Evolutionary conservation across 2,888 invertebrate species (phyloP).

Genomic region (Drosophila borborema): DNA sequence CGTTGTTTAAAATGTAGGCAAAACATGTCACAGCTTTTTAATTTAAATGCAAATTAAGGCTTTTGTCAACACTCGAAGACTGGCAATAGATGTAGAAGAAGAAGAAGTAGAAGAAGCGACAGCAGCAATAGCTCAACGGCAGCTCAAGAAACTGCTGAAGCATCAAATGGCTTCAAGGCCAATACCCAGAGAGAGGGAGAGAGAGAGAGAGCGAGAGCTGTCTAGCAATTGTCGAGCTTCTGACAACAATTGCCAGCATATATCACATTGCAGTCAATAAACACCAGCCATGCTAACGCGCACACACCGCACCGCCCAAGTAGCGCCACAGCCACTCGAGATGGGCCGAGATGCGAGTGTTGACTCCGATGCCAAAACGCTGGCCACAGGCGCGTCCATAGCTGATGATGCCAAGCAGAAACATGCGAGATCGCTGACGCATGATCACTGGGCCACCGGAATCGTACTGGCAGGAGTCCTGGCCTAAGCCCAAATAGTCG

Average conservation of each 20-base stretch:
- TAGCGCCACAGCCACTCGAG: conserved; percentile 86
- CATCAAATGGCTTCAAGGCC: conserved; percentile 26
- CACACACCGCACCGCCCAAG: conserved; percentile 72
- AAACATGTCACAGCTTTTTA: conserved; percentile 82
- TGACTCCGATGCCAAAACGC: conserved; percentile 85
- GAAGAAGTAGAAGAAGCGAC: conserved; percentile 15
- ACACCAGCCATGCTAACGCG: conserved; percentile 29
- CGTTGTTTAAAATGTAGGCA: conserved; percentile 78
- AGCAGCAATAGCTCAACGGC: conserved; percentile 8
- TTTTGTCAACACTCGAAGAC: conserved; percentile 79
- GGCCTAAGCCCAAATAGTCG: conserved; percentile 70
- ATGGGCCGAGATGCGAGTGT: conserved; percentile 86
- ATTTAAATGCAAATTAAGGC: conserved; percentile 84
- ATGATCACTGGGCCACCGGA: conserved; percentile 86
- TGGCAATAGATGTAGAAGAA: conserved; percentile 33
- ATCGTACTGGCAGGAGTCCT: conserved; percentile 86
- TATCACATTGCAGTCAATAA: conserved; percentile 28
- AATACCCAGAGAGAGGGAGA: conserved; percentile 1
- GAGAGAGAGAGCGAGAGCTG: conserved; percentile 6
- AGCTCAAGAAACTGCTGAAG: conserved; percentile 30
- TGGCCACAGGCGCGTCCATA: conserved; percentile 86
- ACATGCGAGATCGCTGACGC: conserved; percentile 84
- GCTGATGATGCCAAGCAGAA: conserved; percentile 86
- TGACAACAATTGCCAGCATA: conserved; percentile 12
- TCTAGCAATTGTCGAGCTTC: conserved; percentile 31